Conservation (phyloP, 2,888 invertebrate genomes). For the Drosophila nigritarsus region DNA sequence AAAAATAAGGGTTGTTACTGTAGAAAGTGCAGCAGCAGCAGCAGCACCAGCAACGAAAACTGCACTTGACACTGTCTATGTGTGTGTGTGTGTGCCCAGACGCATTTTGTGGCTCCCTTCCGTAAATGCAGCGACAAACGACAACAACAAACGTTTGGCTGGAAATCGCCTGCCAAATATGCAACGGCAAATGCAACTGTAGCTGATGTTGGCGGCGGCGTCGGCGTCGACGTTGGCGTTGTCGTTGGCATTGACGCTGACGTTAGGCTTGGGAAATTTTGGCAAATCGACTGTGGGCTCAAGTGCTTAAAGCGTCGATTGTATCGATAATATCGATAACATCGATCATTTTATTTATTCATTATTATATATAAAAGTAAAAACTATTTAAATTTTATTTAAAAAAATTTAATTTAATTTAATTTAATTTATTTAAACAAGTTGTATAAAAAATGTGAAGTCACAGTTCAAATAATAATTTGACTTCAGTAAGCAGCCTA, state of each 20-base stretch:
- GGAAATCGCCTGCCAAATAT: conserved; percentile 30
- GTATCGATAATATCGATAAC: too few relatives aligned
- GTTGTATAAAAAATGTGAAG: too few relatives aligned
- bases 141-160: conserved; percentile 29
- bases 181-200: conserved; percentile 38
- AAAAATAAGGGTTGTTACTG: conserved; percentile 74
- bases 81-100: conserved; percentile 50
- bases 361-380: too few relatives aligned
- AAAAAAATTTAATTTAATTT: too few relatives aligned
- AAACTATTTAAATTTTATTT: too few relatives aligned
- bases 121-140: conserved; percentile 16
- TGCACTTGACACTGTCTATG: conserved; percentile 59
- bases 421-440: too few relatives aligned
- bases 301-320: background rate
- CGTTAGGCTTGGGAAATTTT: conserved; percentile 4
- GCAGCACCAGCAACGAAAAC: conserved; percentile 21
- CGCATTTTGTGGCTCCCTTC: conserved; percentile 55
- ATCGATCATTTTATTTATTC: background rate
- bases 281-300: background rate
- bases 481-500: background rate
- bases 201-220: conserved; percentile 22
- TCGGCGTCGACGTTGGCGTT: conserved; percentile 6
- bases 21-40: conserved; percentile 56
- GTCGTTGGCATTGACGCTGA: conserved; percentile 10
- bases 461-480: background rate